phyloP scores from a whole-genome alignment of 2,888 invertebrate species.

The Ceramica pisi region DNA sequence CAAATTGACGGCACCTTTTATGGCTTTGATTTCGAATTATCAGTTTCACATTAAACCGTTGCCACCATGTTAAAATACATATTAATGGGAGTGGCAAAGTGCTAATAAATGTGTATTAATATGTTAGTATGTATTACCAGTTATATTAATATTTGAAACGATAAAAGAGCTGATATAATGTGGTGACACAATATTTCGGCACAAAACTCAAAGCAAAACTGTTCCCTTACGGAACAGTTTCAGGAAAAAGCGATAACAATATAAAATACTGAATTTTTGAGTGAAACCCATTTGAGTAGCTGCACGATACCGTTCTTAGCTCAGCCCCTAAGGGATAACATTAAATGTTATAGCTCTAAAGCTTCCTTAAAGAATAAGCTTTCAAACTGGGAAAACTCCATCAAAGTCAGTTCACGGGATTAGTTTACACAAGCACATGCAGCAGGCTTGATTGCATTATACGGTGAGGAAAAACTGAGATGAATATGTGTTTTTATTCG shows the following conservation, averaged over 20 bases:
- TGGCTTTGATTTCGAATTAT: conserved; percentile 1
- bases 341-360: conserved; percentile 62
- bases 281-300: conserved; percentile 54
- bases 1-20: not conserved
- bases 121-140: not conserved
- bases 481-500: conserved; percentile 39
- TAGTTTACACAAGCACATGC: conserved; percentile 51
- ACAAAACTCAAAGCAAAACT: conserved; percentile 24
- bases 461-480: conserved; percentile 37
- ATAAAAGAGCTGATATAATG: conserved; percentile 4
- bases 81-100: conserved; percentile 3
- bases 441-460: conserved; percentile 45
- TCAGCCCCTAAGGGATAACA: conserved; percentile 52
- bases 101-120: conserved; percentile 1
- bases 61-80: conserved; percentile 5
- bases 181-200: conserved; percentile 37
- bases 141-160: conserved; percentile 9
- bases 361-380: conserved; percentile 59
- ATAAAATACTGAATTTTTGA: conserved; percentile 61
- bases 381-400: conserved; percentile 55
- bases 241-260: conserved; percentile 46
- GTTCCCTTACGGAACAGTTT: too few relatives aligned
- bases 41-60: conserved; percentile 5
- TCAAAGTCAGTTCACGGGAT: conserved; percentile 57
- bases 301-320: conserved; percentile 47